phyloP scores from a whole-genome alignment of 2,888 invertebrate genomes.

The Calameuta filiformis region DNA sequence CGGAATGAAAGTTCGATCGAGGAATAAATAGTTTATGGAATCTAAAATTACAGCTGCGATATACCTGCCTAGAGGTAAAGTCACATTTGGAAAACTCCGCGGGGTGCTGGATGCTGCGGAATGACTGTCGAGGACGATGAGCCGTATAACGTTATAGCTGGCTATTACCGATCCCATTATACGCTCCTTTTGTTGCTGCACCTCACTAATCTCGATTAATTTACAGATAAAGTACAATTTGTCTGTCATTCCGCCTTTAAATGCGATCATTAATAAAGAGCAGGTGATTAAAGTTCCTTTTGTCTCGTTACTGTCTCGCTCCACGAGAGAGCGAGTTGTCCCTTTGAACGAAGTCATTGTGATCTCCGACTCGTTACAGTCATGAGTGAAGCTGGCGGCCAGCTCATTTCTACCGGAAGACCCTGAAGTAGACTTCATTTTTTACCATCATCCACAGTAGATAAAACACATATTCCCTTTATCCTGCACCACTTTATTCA shows the following conservation, averaged over 20 bases:
- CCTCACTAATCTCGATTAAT: slow-evolving; percentile 42
- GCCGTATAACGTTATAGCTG: slow-evolving; percentile 20
- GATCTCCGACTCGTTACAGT: not conserved
- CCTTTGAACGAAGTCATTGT: slow-evolving; percentile 25
- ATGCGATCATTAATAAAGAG: slow-evolving; percentile 49
- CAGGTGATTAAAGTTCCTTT: slow-evolving; percentile 52
- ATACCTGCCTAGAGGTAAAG: not conserved
- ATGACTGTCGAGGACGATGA: slow-evolving; percentile 22
- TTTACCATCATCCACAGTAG: not conserved
- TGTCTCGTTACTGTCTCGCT: slow-evolving; percentile 36
- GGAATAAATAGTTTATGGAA: not conserved
- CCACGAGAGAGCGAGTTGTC: slow-evolving; percentile 30
- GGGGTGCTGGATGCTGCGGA: slow-evolving; percentile 14
- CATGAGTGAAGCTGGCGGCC: not conserved
- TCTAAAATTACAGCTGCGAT: not conserved
- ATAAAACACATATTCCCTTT: not conserved
- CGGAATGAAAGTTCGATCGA: not conserved
- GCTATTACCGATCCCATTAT: slow-evolving; percentile 21
- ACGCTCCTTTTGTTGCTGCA: slow-evolving; percentile 23
- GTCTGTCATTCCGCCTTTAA: slow-evolving; percentile 38
- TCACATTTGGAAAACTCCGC: slow-evolving; percentile 19
- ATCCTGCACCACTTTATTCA: not conserved
- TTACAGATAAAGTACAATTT: slow-evolving; percentile 48
- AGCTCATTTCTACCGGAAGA: not conserved
- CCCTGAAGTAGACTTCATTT: not conserved